Evolutionary conservation across 2,113 vertebrate species (phyloP).

Genomic region (Silurus meridionalis): DNA sequence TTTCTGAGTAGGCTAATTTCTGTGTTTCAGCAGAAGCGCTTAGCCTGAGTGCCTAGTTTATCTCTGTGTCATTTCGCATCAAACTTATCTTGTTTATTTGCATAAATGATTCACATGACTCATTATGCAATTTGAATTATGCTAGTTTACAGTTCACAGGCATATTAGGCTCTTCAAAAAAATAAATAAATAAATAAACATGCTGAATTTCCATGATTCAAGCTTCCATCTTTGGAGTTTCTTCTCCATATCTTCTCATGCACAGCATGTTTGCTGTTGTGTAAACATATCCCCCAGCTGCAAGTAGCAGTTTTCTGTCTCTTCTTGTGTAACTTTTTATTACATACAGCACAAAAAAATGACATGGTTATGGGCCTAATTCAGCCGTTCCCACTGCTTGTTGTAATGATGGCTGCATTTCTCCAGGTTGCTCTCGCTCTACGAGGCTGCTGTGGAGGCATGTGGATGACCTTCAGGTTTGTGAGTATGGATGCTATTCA

Average conservation of each 20-base stretch:
- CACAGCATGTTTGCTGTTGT: conserved; percentile 13
- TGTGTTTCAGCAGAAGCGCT: conserved; percentile 18
- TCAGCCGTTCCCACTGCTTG: background rate
- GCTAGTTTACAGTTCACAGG: conserved; percentile 46
- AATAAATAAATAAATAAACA: background rate
- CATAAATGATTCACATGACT: conserved; percentile 50
- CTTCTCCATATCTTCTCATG: background rate
- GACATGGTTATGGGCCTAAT: background rate
- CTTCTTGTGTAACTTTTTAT: conserved; percentile 14
- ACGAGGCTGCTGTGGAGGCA: background rate
- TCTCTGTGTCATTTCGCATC: conserved; percentile 33
- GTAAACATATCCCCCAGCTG: conserved; percentile 18
- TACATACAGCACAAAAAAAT: conserved; percentile 27
- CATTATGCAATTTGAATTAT: conserved; percentile 54
- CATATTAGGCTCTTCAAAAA: conserved; percentile 7
- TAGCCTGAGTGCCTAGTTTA: conserved; percentile 30
- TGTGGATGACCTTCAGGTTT: conserved; percentile 9
- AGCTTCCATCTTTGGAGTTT: conserved; percentile 12
- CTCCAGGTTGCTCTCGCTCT: background rate
- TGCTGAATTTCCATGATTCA: conserved; percentile 36
- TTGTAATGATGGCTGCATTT: background rate
- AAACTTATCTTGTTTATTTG: conserved; percentile 40
- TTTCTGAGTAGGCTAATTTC: conserved; percentile 5
- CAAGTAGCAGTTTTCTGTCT: conserved; percentile 19
- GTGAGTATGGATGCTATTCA: background rate